Evolutionary conservation across 2,888 invertebrate species (phyloP).

Genomic region (Melolontha melolontha): DNA sequence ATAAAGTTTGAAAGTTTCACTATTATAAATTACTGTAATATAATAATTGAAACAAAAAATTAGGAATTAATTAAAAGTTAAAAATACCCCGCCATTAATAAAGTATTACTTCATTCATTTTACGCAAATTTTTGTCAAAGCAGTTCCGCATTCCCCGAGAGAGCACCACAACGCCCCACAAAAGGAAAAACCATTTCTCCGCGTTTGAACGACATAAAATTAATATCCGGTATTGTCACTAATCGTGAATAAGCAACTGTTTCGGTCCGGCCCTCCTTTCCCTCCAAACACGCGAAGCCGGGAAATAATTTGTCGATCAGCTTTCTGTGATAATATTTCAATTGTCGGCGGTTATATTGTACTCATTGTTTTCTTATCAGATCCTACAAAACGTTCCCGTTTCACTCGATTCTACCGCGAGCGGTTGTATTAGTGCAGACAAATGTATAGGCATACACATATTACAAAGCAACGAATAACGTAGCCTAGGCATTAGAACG

Average conservation of each 20-base stretch:
- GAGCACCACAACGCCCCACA: not conserved
- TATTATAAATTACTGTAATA: no score
- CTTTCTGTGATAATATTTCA: conserved; percentile 16
- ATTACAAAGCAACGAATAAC: no score
- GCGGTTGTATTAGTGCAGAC: no score
- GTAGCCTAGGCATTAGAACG: no score
- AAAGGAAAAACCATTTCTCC: not conserved
- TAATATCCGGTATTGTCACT: conserved; percentile 22
- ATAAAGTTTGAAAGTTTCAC: no score
- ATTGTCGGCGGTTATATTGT: conserved; percentile 20
- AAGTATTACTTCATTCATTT: no score
- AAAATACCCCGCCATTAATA: no score
- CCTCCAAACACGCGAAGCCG: conserved; percentile 7
- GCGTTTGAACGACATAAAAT: not conserved
- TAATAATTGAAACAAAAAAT: no score
- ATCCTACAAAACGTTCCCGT: not conserved
- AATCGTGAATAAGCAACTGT: conserved; percentile 2
- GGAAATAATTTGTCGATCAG: conserved; percentile 27
- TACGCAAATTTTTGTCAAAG: not conserved
- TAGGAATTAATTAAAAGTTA: no score
- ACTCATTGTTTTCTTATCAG: conserved; percentile 30
- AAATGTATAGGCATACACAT: no score
- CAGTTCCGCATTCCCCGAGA: conserved; percentile 15
- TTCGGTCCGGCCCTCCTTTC: not conserved
- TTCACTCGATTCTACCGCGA: no score